A percentile compares a stretch with the other conserved stretches of the same genome.
Conservation (phyloP, 2,888 invertebrate genomes). For the Onthophagus sagittarius region DNA sequence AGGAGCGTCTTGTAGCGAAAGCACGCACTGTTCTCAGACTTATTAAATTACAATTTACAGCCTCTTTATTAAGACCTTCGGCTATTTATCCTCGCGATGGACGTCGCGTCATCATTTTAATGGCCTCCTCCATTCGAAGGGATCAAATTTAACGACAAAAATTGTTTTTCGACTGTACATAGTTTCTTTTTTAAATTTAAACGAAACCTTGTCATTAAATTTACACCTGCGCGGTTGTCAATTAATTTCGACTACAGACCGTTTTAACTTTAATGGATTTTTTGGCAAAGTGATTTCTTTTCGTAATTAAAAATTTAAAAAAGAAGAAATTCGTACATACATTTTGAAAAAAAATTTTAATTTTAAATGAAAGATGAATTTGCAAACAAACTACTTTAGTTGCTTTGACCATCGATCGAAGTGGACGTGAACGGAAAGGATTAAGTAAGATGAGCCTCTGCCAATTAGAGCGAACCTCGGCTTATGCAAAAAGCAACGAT, state of each 20-base stretch:
- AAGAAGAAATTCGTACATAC: too few relatives aligned
- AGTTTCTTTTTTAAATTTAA: too few relatives aligned
- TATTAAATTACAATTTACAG: neutral
- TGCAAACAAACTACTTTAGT: neutral
- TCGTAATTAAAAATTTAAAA: neutral
- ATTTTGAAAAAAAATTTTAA: too few relatives aligned
- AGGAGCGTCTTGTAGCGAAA: neutral
- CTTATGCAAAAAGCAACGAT: constrained; percentile 16
- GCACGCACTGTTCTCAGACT: neutral
- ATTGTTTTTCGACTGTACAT: too few relatives aligned
- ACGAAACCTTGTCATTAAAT: neutral
- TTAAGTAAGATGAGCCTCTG: constrained; percentile 5
- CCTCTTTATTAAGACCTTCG: neutral
- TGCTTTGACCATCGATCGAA: neutral
- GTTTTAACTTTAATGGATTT: neutral
- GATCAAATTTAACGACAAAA: neutral
- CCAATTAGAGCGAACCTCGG: constrained; percentile 8
- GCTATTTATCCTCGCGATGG: neutral
- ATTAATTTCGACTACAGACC: neutral
- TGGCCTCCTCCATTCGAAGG: neutral
- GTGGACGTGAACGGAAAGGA: constrained; percentile 2
- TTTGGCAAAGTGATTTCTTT: neutral
- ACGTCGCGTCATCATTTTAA: neutral
- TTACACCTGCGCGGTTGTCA: neutral
- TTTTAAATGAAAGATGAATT: neutral